Percentiles rank a stretch among this genome's conserved stretches.
These are phyloP conservation scores for Agrochola litura DNA, from an alignment of 2,888 invertebrate species.

Conservation along the genomic window DNA sequence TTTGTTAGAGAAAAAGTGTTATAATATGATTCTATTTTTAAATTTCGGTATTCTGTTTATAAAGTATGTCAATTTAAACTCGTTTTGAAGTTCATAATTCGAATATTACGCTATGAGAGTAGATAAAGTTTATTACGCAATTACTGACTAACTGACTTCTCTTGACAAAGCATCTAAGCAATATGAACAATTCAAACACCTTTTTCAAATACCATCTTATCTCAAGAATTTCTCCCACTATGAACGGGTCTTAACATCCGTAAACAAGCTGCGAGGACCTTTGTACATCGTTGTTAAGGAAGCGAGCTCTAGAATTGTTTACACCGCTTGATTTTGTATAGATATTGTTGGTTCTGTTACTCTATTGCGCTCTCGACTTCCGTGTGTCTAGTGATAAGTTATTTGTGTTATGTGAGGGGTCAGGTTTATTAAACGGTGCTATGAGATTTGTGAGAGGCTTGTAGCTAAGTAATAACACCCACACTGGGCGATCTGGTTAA, in stretches of 20 bases:
- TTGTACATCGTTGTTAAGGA: slow-evolving; percentile 56
- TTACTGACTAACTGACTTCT: too few relatives aligned
- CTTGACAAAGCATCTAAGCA: not conserved
- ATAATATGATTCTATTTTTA: too few relatives aligned
- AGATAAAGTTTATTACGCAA: not conserved
- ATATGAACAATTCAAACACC: not conserved
- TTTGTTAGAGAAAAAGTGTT: too few relatives aligned
- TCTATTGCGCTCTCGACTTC: slow-evolving; percentile 45
- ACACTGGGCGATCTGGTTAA: not conserved
- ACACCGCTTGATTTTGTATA: slow-evolving; percentile 61
- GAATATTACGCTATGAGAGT: too few relatives aligned
- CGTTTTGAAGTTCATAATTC: too few relatives aligned
- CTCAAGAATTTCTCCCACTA: not conserved
- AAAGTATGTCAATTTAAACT: too few relatives aligned
- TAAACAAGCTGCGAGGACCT: slow-evolving; percentile 57
- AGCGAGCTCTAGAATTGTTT: slow-evolving; percentile 62
- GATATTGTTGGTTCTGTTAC: slow-evolving; percentile 59
- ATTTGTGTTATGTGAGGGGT: slow-evolving; percentile 25
- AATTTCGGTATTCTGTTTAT: too few relatives aligned
- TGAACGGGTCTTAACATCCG: slow-evolving; percentile 43
- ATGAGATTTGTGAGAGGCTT: not conserved
- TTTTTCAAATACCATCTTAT: not conserved
- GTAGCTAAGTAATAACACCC: not conserved
- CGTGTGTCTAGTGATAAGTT: slow-evolving; percentile 44
- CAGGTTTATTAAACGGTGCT: slow-evolving; percentile 3